These are phyloP conservation scores for Lepidocyrtoides sp. DNA, from an alignment of 2,888 invertebrate species.

Conservation along the genomic window DNA sequence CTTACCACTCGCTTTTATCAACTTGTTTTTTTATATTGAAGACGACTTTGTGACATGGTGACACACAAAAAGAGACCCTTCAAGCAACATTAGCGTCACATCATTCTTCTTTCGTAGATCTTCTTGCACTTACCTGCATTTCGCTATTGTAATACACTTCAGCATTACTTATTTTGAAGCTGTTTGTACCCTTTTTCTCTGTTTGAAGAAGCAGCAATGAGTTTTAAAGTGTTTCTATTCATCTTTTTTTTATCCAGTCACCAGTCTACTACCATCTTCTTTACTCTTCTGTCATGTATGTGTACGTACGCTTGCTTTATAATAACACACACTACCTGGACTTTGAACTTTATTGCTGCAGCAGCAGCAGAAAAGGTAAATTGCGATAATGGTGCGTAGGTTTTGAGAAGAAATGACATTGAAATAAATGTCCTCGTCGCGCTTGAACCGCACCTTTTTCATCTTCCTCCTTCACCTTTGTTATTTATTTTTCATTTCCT, in stretches of 20 bases:
- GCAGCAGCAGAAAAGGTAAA: not conserved
- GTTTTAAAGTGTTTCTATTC: not conserved
- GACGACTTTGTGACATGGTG: not conserved
- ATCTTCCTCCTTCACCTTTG: conserved; percentile 32
- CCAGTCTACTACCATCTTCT: not conserved
- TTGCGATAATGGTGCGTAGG: not conserved
- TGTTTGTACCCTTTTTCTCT: conserved; percentile 9
- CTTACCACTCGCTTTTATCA: not conserved
- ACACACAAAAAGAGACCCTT: not conserved
- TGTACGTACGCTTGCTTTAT: not conserved
- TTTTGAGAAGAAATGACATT: conserved; percentile 51
- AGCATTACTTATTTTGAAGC: not conserved
- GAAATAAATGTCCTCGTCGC: conserved; percentile 73
- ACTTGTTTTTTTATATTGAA: not conserved
- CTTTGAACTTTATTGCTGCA: not conserved
- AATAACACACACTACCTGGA: not conserved
- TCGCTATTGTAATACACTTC: not conserved
- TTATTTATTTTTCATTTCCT: not conserved
- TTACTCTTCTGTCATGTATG: no score
- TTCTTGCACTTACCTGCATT: not conserved
- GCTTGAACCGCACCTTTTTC: not conserved
- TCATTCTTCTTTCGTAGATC: not conserved
- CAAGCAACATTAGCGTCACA: not conserved
- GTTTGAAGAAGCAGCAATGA: not conserved
- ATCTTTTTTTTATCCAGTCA: not conserved